A percentile compares a stretch with the other conserved stretches of the same genome.
phyloP scores from a whole-genome alignment of 2,888 invertebrate species.

The Cantharis rustica region DNA sequence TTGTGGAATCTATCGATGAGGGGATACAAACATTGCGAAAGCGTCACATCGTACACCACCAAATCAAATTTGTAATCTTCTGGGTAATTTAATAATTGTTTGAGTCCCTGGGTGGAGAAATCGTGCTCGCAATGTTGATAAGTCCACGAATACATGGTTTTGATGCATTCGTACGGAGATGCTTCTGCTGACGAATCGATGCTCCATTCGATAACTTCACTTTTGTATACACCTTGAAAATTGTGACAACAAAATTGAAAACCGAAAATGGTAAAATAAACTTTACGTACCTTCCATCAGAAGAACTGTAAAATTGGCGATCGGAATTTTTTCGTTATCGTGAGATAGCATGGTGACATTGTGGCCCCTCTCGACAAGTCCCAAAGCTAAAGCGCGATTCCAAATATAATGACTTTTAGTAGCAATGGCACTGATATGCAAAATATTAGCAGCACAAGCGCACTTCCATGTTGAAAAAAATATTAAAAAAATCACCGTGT shows the following conservation, averaged over 20 bases:
- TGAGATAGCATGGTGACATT: not conserved
- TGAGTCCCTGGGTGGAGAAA: conserved; percentile 21
- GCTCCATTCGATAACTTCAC: not conserved
- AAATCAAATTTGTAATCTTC: conserved; percentile 34
- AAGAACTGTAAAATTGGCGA: not conserved
- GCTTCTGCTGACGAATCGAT: not conserved
- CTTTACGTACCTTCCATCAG: not conserved
- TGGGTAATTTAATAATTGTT: conserved; percentile 31
- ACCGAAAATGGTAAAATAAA: no score
- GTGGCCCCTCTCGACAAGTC: not conserved
- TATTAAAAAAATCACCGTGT: not conserved
- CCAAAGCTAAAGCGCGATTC: not conserved
- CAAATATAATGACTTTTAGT: not conserved
- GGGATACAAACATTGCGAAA: conserved; percentile 35
- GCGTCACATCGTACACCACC: conserved; percentile 33
- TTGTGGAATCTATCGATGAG: conserved; percentile 34
- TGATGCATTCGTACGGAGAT: not conserved
- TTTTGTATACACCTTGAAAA: not conserved
- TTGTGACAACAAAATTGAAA: not conserved
- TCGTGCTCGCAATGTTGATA: conserved; percentile 21
- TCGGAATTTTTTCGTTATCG: not conserved
- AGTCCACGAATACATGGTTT: not conserved
- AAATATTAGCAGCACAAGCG: not conserved
- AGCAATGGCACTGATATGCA: not conserved
- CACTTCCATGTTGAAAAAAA: not conserved